Conservation (phyloP, 2,113 vertebrate species). For the Gymnobelideus leadbeateri region DNA sequence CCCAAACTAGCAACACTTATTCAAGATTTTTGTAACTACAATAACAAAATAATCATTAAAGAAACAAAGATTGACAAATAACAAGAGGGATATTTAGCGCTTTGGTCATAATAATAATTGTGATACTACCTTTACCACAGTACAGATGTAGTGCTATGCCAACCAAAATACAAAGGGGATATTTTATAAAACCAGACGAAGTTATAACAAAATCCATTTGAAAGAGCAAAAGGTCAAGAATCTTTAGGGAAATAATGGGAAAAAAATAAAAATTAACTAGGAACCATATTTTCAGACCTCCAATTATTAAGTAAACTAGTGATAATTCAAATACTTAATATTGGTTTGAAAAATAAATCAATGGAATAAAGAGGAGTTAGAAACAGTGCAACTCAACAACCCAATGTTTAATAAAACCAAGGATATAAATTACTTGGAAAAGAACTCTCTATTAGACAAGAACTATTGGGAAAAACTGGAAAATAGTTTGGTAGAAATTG, state of each 20-base stretch:
- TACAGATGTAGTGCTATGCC: not conserved
- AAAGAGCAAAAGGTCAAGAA: not conserved
- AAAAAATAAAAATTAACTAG: not conserved
- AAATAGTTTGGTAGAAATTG: too few relatives aligned
- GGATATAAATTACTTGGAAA: too few relatives aligned
- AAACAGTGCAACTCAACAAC: not conserved
- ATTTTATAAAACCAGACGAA: not conserved
- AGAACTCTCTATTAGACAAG: too few relatives aligned
- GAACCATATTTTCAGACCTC: not conserved
- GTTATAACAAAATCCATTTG: not conserved
- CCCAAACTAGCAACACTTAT: too few relatives aligned
- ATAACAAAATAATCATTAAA: too few relatives aligned
- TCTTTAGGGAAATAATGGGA: not conserved
- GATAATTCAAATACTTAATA: not conserved
- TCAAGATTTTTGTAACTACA: too few relatives aligned
- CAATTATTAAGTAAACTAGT: not conserved
- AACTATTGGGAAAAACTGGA: too few relatives aligned
- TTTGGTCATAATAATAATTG: not conserved
- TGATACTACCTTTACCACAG: not conserved
- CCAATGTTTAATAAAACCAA: too few relatives aligned
- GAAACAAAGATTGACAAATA: not conserved
- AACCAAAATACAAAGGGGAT: not conserved
- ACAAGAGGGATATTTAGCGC: not conserved
- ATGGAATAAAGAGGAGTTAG: not conserved
- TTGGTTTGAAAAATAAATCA: not conserved